Conservation (phyloP, 2,113 vertebrate genomes). For the Micronycteris hirsuta region DNA sequence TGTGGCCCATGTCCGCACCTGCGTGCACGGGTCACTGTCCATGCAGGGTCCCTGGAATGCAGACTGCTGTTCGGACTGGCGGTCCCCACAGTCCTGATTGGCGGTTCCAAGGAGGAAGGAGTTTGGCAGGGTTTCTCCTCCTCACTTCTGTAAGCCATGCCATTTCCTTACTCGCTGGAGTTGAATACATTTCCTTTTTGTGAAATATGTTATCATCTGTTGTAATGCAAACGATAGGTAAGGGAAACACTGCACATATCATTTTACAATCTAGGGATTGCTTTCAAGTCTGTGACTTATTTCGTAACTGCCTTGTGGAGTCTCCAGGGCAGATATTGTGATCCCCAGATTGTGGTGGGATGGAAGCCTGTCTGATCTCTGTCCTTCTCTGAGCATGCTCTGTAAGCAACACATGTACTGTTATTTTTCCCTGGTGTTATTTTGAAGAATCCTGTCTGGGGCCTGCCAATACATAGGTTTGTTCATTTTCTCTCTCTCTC, state of each 20-base stretch:
- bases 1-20: rapidly evolving
- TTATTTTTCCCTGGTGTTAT: neutral
- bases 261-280: neutral
- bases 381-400: neutral
- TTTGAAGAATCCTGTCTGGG: neutral
- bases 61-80: no score
- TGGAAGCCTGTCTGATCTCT: rapidly evolving
- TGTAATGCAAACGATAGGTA: neutral
- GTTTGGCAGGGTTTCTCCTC: neutral
- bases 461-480: neutral
- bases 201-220: neutral
- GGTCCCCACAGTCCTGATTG: neutral
- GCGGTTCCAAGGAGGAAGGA: neutral
- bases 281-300: neutral
- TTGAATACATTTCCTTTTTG: neutral
- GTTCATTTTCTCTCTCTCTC: neutral
- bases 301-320: neutral
- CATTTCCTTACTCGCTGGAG: neutral
- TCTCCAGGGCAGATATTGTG: neutral
- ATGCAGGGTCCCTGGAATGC: neutral
- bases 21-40: rapidly evolving
- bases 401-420: neutral
- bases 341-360: neutral
- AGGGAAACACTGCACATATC: neutral
- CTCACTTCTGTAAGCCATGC: neutral